These are phyloP conservation scores for Saxicola maurus DNA, from an alignment of 2,797 vertebrate species.

Conservation along the genomic window DNA sequence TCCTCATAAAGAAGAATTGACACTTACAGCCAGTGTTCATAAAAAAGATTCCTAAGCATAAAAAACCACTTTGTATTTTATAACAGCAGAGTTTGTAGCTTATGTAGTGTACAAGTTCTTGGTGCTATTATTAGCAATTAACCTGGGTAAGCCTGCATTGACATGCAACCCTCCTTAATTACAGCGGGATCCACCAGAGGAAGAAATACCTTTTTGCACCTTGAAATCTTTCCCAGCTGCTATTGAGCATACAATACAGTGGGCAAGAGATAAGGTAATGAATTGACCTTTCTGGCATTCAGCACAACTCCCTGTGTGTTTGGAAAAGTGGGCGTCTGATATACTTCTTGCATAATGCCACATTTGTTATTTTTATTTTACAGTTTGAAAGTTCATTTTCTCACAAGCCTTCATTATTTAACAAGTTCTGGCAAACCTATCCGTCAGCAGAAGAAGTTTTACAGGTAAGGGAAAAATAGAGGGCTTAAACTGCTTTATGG, in stretches of 20 bases:
- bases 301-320: not conserved
- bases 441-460: conserved; percentile 84
- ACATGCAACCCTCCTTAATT: not conserved
- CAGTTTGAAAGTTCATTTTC: conserved; percentile 96
- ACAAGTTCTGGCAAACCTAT: conserved; percentile 93
- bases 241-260: conserved; percentile 98
- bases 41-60: not conserved
- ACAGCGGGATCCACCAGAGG: conserved; percentile 94
- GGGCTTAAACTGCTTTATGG: not conserved
- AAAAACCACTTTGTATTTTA: not conserved
- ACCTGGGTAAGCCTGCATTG: not conserved
- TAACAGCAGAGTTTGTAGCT: not conserved
- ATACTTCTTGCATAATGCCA: not conserved
- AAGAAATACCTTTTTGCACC: conserved; percentile 98
- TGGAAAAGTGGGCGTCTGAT: not conserved
- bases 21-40: not conserved
- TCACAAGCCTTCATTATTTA: conserved; percentile 93
- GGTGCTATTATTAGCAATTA: not conserved
- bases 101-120: not conserved
- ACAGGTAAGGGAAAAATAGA: conserved; percentile 75
- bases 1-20: not conserved
- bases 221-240: conserved; percentile 97
- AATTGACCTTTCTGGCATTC: not conserved
- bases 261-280: conserved; percentile 96
- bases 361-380: conserved; percentile 11